Evolutionary conservation across 2,113 vertebrate species (phyloP).

Genomic region (Phylloscopus trochiloides): DNA sequence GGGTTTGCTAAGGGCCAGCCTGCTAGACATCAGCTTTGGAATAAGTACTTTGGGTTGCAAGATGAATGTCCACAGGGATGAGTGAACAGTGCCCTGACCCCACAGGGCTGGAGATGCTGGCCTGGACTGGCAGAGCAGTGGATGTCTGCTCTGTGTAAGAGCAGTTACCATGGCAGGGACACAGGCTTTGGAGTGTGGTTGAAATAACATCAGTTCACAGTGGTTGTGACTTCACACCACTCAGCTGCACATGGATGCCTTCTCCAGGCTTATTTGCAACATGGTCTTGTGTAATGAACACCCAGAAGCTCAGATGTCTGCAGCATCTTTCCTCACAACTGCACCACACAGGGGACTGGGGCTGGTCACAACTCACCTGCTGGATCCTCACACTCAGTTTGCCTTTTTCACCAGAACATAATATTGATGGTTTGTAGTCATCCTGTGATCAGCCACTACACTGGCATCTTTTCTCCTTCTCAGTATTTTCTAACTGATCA

Average conservation of each 20-base stretch:
- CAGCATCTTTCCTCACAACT: background rate
- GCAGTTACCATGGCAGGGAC: background rate
- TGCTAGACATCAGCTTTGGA: background rate
- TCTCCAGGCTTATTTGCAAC: background rate
- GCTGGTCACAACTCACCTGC: background rate
- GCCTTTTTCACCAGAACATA: background rate
- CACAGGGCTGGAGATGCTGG: background rate
- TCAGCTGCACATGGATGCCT: background rate
- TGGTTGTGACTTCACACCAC: background rate
- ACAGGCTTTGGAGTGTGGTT: background rate
- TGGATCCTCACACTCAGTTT: background rate
- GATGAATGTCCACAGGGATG: background rate
- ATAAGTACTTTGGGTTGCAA: background rate
- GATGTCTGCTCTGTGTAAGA: accelerated
- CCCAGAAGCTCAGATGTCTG: background rate
- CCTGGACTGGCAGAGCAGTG: background rate
- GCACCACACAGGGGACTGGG: background rate
- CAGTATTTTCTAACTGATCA: conserved; percentile 52
- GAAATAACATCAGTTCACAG: background rate
- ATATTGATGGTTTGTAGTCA: background rate
- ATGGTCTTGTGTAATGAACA: background rate
- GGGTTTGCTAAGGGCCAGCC: background rate
- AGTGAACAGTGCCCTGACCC: background rate
- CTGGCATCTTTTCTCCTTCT: conserved; percentile 7
- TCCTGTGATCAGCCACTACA: background rate